Conservation (phyloP, 35 echinoderm and acorn worm species). For the Ophiothrix spiculata region DNA sequence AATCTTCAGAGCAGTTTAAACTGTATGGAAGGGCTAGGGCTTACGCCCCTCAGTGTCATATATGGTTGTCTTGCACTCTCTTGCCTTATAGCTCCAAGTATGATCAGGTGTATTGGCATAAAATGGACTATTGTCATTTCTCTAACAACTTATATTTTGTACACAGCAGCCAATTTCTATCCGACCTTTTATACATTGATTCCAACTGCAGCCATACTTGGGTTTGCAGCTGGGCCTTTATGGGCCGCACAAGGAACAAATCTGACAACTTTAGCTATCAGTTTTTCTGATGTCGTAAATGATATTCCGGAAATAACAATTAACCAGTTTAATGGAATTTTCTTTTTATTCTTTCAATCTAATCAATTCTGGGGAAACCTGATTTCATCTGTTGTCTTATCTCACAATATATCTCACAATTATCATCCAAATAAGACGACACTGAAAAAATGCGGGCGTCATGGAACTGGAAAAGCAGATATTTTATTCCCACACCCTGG, state of each 20-base stretch:
- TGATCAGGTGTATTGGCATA: conserved; percentile 52
- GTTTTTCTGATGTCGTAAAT: conserved; percentile 55
- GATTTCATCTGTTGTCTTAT: conserved; percentile 45
- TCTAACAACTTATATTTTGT: conserved; percentile 44
- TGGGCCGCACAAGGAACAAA: conserved; percentile 93
- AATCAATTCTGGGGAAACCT: conserved; percentile 78
- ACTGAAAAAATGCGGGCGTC: neutral
- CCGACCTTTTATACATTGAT: conserved; percentile 53
- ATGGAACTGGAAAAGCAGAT: neutral
- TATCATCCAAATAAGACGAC: neutral
- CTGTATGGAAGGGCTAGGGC: conserved; percentile 31
- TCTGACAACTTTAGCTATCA: conserved; percentile 80
- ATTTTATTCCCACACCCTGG: too few relatives aligned
- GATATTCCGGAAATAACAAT: conserved; percentile 76
- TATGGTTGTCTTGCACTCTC: conserved; percentile 72
- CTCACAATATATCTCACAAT: neutral
- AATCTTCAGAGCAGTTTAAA: conserved; percentile 89
- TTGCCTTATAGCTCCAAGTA: conserved; percentile 51
- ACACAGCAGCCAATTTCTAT: conserved; percentile 65
- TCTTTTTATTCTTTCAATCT: conserved; percentile 83
- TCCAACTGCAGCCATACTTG: conserved; percentile 56
- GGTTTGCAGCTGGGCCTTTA: conserved; percentile 65
- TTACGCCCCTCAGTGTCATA: conserved; percentile 61
- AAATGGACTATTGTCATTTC: conserved; percentile 78
- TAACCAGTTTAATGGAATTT: conserved; percentile 89